Percentiles rank a stretch among this genome's conserved stretches.
Conservation (phyloP, 2,888 invertebrate species). For the Actias luna region DNA sequence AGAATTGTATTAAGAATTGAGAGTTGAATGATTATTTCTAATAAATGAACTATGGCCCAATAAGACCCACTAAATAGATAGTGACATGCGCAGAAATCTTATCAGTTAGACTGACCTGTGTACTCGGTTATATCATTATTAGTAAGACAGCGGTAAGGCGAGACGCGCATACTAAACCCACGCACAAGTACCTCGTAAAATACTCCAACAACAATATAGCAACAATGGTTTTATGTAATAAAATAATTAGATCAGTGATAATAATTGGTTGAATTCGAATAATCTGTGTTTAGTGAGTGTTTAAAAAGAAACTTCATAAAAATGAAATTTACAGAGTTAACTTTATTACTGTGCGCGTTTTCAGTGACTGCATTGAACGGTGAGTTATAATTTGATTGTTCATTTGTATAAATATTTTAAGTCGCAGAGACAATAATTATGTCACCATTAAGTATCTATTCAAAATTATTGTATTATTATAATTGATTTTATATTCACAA, state of each 20-base stretch:
- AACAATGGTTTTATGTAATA: constrained; percentile 4
- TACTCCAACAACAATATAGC: constrained; percentile 8
- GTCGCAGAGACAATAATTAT: not conserved
- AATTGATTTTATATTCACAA: not conserved
- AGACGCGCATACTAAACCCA: constrained; percentile 23
- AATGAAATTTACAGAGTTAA: constrained; percentile 8
- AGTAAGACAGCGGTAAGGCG: constrained; percentile 33
- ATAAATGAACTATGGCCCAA: constrained; percentile 39
- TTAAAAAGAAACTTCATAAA: constrained; percentile 5
- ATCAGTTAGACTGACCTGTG: constrained; percentile 53
- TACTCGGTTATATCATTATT: constrained; percentile 37
- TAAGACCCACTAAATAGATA: constrained; percentile 23
- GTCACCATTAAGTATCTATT: not conserved
- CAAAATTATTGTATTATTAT: not conserved
- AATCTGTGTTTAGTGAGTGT: constrained; percentile 9
- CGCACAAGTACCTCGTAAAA: not conserved
- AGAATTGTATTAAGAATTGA: no score
- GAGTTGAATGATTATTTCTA: constrained; percentile 27
- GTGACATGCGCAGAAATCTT: constrained; percentile 64
- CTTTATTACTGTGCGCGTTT: constrained; percentile 10
- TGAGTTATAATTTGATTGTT: constrained; percentile 17
- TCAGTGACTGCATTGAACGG: constrained; percentile 12
- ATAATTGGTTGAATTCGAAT: not conserved
- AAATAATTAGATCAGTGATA: not conserved
- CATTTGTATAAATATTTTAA: constrained; percentile 41